phyloP scores from a whole-genome alignment of 2,113 vertebrate species.

The Tenrec ecaudatus region DNA sequence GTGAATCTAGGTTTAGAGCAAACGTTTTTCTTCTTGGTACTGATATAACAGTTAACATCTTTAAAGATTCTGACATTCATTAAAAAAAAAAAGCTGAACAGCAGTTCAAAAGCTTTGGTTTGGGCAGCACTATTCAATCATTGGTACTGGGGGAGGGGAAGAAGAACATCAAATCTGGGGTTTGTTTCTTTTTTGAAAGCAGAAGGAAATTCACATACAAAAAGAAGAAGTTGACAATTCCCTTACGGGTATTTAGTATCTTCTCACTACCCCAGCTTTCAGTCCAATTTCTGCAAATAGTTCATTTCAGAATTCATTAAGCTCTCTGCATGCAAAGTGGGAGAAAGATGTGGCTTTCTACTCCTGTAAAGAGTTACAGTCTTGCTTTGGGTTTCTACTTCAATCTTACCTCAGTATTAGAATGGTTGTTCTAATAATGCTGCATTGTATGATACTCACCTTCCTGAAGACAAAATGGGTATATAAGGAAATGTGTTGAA shows the following conservation, averaged over 20 bases:
- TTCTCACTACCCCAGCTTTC: constrained; percentile 27
- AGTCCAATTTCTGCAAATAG: constrained; percentile 27
- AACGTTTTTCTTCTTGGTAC: not conserved
- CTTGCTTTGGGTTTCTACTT: no score
- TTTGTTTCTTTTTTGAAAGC: constrained; percentile 54
- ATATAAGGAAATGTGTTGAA: no score
- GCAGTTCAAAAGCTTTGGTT: constrained; percentile 13
- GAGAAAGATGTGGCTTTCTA: no score
- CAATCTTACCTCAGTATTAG: no score
- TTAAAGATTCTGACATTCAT: constrained; percentile 31
- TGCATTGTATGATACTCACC: no score
- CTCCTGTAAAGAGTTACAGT: no score
- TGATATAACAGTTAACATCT: not conserved
- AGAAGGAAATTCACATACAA: constrained; percentile 66
- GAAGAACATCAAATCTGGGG: constrained; percentile 46
- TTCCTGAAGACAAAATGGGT: no score
- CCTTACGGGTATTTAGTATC: constrained; percentile 39
- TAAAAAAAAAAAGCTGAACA: constrained; percentile 30
- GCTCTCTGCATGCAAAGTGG: not conserved
- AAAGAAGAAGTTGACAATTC: constrained; percentile 52
- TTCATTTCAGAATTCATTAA: constrained; percentile 53
- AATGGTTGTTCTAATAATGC: no score
- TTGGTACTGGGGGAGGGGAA: not conserved
- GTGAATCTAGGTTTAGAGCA: constrained; percentile 17
- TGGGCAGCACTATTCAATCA: constrained; percentile 5